Evolutionary conservation across 2,113 vertebrate species (phyloP), one percentile per base, ranked within the genome.

Genomic region (Oryzias melastigma): DNA sequence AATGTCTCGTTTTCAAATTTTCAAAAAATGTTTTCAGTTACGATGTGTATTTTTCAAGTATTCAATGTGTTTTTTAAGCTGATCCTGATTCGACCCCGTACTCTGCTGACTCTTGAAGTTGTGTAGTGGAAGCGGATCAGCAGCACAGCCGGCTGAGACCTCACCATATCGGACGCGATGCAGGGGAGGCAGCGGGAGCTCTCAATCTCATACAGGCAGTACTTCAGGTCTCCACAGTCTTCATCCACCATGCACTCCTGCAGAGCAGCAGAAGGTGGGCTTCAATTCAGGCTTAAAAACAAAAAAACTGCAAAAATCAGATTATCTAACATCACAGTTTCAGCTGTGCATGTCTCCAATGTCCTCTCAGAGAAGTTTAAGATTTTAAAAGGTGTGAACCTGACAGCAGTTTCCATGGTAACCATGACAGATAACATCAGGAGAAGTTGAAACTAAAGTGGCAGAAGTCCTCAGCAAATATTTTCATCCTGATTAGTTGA

Each of bases 201-300:
- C 5, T 92, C 88, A 3, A 93, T 90, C 71, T 92, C 87, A 58
- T 95, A 94, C 51, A 94, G 90, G 83, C 97, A 99, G 5, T 93
- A 99, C 5, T 80, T 91, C 61, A 86, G 79, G 0, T 84, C 75
- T 0, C 91, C 93, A 12, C 97, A 99, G 88, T 99, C 97, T 71
- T 97, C 96, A 0, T 97, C 94, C 52, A 97, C 93, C 81, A 96
- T 92, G 52, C 97, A 99, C 40, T 98, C 95, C 97, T 98, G 67
- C 1, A 41, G 53, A 27, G 24, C 12, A 10, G n/a, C 44, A 58
- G 24, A 35, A 18, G 46, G 19, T n/a, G 8, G 12, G 19, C 43
- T 16, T 44, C 43, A 44, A 8, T 7, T 16, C 14, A 17, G n/a
- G 5, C 10, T 8, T 19, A 8, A 48, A 48, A n/a, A n/a, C 22